A percentile compares a stretch with the other conserved stretches of the same genome.
These are phyloP conservation scores for Vannuccia rotundouncinata DNA, from an alignment of 2,888 invertebrate genomes.

Conservation along the genomic window DNA sequence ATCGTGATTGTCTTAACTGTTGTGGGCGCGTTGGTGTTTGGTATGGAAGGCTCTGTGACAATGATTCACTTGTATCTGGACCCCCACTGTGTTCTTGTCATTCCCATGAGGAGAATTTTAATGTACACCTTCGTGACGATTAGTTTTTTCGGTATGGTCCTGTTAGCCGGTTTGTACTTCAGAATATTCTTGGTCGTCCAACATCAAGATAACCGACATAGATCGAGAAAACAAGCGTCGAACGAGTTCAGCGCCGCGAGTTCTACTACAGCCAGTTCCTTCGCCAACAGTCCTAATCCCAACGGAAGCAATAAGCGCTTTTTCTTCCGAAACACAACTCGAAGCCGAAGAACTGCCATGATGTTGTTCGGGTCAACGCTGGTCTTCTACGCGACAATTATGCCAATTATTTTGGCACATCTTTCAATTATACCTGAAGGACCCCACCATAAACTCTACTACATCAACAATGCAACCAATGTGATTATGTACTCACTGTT, in stretches of 20 bases:
- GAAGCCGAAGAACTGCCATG: slow-evolving; percentile 13
- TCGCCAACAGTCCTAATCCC: background rate
- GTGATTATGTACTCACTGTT: slow-evolving; percentile 31
- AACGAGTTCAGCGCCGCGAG: background rate
- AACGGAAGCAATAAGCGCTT: background rate
- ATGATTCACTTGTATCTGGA: background rate
- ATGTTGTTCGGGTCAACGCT: slow-evolving; percentile 30
- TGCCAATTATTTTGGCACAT: slow-evolving; percentile 18
- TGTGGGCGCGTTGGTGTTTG: background rate
- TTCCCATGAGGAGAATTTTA: background rate
- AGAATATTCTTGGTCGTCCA: background rate
- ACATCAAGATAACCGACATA: background rate
- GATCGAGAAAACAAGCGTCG: background rate
- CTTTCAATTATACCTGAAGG: slow-evolving; percentile 14
- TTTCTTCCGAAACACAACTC: background rate
- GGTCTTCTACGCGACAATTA: slow-evolving; percentile 24
- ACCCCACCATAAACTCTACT: slow-evolving; percentile 30
- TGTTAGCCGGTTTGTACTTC: background rate
- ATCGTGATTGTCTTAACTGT: background rate
- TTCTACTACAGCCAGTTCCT: background rate
- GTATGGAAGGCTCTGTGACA: background rate
- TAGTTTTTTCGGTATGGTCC: background rate
- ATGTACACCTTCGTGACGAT: background rate
- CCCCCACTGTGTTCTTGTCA: background rate
- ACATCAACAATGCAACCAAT: slow-evolving; percentile 32